These are phyloP conservation scores for Macrophya annulata DNA, from an alignment of 2,888 invertebrate genomes.

Conservation along the genomic window DNA sequence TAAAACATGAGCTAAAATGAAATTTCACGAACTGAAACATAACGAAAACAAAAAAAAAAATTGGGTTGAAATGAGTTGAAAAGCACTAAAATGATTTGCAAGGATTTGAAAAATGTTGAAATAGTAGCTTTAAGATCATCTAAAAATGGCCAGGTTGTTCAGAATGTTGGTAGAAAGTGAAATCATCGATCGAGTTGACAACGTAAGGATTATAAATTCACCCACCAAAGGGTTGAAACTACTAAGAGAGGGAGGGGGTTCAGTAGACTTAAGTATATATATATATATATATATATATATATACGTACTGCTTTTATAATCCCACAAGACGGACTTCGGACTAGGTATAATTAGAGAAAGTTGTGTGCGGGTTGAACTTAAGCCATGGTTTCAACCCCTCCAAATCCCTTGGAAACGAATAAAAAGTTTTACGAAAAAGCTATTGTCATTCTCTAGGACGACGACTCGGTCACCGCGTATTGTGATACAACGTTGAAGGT, in stretches of 20 bases:
- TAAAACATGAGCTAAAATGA: too few species aligned
- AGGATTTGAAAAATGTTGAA: not conserved
- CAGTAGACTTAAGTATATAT: not conserved
- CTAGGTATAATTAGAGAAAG: conserved; percentile 5
- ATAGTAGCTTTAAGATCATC: not conserved
- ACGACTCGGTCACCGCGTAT: not conserved
- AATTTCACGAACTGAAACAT: too few species aligned
- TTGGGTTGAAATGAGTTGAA: too few species aligned
- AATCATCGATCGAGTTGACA: not conserved
- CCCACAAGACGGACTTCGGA: not conserved
- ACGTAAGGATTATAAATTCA: not conserved
- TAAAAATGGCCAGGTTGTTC: not conserved
- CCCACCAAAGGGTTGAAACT: not conserved
- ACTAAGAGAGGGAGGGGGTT: too few species aligned
- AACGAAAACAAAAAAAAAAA: too few species aligned
- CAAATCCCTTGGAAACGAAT: not conserved
- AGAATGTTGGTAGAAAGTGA: not conserved
- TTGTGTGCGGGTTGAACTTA: not conserved
- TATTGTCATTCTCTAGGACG: not conserved
- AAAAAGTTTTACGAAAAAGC: not conserved
- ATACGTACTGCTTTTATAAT: not conserved
- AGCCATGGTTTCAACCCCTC: conserved; percentile 4
- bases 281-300: too few species aligned
- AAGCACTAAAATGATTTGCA: not conserved
- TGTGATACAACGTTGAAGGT: not conserved